Conservation (phyloP, 1,140 invertebrate genomes). For the fruit fly (Drosophila melanogaster) region Release_6_plus_ISO1_MT NT_037436.4:9963001-9963500, state of each 20-base stretch:
- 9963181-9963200: background rate
- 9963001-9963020: constrained; percentile 19
- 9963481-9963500: constrained; percentile 53
- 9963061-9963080: background rate
- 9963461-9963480: constrained; percentile 38
- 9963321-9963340: constrained; percentile 26
- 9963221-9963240: background rate
- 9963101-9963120: constrained; percentile 22
- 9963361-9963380: background rate
- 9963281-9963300: background rate
- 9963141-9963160: no score
- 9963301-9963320: constrained; percentile 3
- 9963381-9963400: background rate
- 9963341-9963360: constrained; percentile 1
- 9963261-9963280: background rate
- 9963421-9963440: constrained; percentile 9
- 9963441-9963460: constrained; percentile 35
- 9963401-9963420: constrained; percentile 35
- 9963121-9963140: background rate
- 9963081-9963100: background rate
- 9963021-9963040: background rate
- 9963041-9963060: background rate
- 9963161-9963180: no score
- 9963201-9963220: background rate
- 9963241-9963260: background rate